Conservation (phyloP, 2,113 vertebrate species). For the Athene cunicularia region DNA sequence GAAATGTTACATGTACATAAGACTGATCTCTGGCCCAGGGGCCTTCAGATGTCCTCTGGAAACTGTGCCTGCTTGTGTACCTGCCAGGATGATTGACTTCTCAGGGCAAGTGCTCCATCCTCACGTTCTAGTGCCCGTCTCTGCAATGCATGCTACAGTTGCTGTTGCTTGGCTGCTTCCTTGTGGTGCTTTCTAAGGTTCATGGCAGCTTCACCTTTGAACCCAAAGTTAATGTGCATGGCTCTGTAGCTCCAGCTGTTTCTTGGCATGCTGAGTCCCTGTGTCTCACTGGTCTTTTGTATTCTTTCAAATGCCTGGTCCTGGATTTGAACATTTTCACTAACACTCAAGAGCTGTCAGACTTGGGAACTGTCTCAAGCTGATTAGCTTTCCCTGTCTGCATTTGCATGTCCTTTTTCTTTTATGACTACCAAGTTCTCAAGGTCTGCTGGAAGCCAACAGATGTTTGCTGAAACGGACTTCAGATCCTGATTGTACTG, state of each 20-base stretch:
- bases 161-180: neutral
- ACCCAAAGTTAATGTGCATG: neutral
- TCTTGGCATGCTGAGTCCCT: neutral
- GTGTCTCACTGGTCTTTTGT: neutral
- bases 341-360: neutral
- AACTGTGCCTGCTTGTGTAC: neutral
- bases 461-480: neutral
- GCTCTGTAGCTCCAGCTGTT: neutral
- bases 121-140: rapidly evolving
- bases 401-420: neutral
- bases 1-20: neutral
- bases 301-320: neutral
- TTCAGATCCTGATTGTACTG: neutral
- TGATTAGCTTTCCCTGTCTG: neutral
- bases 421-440: neutral
- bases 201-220: neutral
- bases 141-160: neutral
- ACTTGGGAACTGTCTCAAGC: neutral
- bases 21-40: neutral
- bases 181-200: neutral
- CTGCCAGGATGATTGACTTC: neutral
- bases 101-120: neutral
- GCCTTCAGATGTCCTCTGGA: neutral
- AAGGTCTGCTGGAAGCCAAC: neutral
- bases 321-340: neutral